These are phyloP conservation scores for Mesochorus sp. DNA, from an alignment of 2,888 invertebrate species.

Conservation along the genomic window DNA sequence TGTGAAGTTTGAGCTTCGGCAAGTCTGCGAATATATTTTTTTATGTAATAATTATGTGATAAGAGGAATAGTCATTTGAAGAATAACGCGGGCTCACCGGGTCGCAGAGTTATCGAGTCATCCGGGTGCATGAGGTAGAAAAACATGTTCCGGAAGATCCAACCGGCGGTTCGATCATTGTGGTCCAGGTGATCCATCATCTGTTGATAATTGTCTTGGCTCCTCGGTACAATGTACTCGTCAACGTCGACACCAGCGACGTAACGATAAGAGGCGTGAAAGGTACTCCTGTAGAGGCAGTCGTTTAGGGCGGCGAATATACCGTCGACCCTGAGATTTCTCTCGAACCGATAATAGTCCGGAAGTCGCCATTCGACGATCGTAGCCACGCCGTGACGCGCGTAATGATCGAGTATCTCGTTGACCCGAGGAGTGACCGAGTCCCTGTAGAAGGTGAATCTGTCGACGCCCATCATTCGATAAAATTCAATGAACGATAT, in stretches of 20 bases:
- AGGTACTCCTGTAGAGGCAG: conserved; percentile 73
- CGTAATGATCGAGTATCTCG: conserved; percentile 79
- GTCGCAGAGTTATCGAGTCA: conserved; percentile 78
- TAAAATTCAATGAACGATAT: conserved; percentile 83
- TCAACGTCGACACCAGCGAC: conserved; percentile 75
- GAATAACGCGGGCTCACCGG: conserved; percentile 61
- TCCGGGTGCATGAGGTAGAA: conserved; percentile 82
- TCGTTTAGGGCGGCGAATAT: conserved; percentile 78
- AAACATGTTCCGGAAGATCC: conserved; percentile 83
- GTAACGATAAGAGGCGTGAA: conserved; percentile 74
- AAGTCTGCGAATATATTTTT: conserved; percentile 51
- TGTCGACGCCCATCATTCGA: conserved; percentile 81
- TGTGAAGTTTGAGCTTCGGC: conserved; percentile 78
- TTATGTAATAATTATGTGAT: no score
- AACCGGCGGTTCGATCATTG: conserved; percentile 75
- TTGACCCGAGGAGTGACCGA: conserved; percentile 78
- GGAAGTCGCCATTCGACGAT: conserved; percentile 81
- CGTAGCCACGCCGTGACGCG: conserved; percentile 73
- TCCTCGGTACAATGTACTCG: conserved; percentile 76
- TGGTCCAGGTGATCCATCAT: conserved; percentile 74
- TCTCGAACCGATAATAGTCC: conserved; percentile 71
- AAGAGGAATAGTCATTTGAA: not conserved
- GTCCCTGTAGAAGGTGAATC: conserved; percentile 83
- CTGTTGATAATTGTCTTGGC: conserved; percentile 67
- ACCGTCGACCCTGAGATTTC: conserved; percentile 80